Base-by-base conservation (phyloP, 2,888 invertebrate species). In the Hemistola chrysoprasaria region DNA sequence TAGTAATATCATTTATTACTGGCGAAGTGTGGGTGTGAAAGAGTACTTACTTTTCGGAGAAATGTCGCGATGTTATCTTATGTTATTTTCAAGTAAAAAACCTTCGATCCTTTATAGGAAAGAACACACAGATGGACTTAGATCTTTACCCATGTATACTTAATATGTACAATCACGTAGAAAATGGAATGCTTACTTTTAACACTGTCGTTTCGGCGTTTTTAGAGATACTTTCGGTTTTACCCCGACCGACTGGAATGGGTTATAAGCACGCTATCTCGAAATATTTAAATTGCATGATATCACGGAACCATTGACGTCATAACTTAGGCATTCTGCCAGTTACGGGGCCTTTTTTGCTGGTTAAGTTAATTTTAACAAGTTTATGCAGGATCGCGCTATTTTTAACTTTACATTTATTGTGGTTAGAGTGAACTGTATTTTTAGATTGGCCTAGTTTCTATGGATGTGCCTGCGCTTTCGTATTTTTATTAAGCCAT, bases 221-320 rank as follows among this genome's bases (percentile, higher is more conserved):
- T 46, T 50, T 36, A 41, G 36, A 37, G 38, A 30, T 52, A 57
- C 56, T 59, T 61, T 59, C 55, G 31, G 47, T 61, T 61, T 59
- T 61, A 52, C 36, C 48, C 27, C 34, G 4, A 35, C 20, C 8
- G 6, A 28, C 23, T 9, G 11, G 32, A 42, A 52, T 35, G 35
- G 36, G 46, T 44, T 3, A 11, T 31, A 29, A 42, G 29, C 50
- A 55, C 50, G 54, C 50, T 27, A 47, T 23, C 22, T 22, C 43
- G 6, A 42, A 44, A 38, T 41, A 45, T 33, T 40, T 31, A 47
- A 42, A 46, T 39, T 20, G 16, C 16, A 3, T 4, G 16, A 16
- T 3, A 4, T 16, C 16, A 16, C 16, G 16, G 16, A 16, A 16
- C 61, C 65, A 58, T 73, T 81, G 79, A 81, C 80, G 79, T 81